Conservation (phyloP, 2,888 invertebrate genomes). For the Tromatobia lineatoria region DNA sequence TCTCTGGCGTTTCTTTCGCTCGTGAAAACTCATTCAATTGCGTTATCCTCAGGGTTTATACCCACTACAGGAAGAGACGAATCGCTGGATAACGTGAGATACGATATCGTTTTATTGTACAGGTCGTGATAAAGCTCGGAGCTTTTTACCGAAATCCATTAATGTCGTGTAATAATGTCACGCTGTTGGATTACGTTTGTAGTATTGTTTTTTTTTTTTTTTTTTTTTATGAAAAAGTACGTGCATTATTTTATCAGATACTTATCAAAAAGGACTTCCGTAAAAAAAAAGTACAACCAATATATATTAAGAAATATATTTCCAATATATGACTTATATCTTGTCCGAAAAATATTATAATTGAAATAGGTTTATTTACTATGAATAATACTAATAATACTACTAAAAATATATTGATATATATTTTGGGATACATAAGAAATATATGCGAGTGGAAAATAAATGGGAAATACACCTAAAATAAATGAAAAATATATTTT, state of each 20-base stretch:
- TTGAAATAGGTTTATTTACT: too few relatives aligned
- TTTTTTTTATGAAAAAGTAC: background rate
- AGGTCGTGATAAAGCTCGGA: constrained; percentile 20
- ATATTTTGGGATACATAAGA: too few relatives aligned
- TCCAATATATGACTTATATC: too few relatives aligned
- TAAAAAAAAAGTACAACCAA: too few relatives aligned
- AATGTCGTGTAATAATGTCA: background rate
- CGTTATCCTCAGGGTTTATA: constrained; percentile 8
- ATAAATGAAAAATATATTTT: too few relatives aligned
- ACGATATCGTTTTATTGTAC: constrained; percentile 18
- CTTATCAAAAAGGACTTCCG: too few relatives aligned
- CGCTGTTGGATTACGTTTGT: constrained; percentile 5
- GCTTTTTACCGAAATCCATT: constrained; percentile 7
- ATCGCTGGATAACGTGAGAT: constrained; percentile 29
- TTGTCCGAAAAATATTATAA: too few relatives aligned
- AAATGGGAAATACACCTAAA: too few relatives aligned
- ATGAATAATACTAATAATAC: too few relatives aligned
- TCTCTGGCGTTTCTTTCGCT: constrained; percentile 2
- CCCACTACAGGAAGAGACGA: constrained; percentile 12
- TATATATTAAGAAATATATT: too few relatives aligned
- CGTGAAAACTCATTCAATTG: constrained; percentile 44
- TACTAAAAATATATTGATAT: too few relatives aligned
- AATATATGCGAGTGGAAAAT: too few relatives aligned
- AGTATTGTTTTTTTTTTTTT: background rate
- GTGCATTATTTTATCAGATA: background rate